These are phyloP conservation scores for Salvelinus fontinalis DNA, from an alignment of 2,113 vertebrate genomes.

Conservation along the genomic window DNA sequence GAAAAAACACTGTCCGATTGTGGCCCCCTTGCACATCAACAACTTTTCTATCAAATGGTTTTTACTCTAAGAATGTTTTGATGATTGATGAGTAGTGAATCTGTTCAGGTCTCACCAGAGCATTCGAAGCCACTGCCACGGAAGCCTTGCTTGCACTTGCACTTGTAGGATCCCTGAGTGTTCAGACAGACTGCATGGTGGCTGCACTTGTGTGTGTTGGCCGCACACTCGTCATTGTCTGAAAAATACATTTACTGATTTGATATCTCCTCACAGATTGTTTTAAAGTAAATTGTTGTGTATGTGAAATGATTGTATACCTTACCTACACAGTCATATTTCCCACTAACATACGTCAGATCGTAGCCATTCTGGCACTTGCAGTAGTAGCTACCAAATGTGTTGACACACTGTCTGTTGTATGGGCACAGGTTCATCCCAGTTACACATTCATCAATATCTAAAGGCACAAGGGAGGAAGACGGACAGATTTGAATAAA, in stretches of 20 bases:
- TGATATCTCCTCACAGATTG: slow-evolving; percentile 19
- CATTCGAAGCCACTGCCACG: slow-evolving; percentile 87
- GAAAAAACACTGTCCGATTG: neutral
- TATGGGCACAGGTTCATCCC: slow-evolving; percentile 80
- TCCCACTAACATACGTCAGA: slow-evolving; percentile 83
- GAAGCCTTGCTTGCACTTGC: slow-evolving; percentile 89
- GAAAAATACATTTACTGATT: slow-evolving; percentile 53
- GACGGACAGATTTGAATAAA: neutral
- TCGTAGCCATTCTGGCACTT: slow-evolving; percentile 89
- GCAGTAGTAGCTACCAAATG: slow-evolving; percentile 92
- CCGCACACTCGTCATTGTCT: slow-evolving; percentile 90
- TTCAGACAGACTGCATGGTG: slow-evolving; percentile 88
- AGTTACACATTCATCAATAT: slow-evolving; percentile 85
- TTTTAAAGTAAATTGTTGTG: neutral
- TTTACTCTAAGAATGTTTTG: neutral
- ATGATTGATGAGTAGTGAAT: slow-evolving; percentile 18
- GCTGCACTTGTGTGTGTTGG: slow-evolving; percentile 79
- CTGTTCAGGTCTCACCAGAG: slow-evolving; percentile 76
- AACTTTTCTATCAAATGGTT: neutral
- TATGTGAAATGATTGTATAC: slow-evolving; percentile 6
- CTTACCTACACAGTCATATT: slow-evolving; percentile 88
- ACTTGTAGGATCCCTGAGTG: slow-evolving; percentile 88
- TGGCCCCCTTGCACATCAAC: neutral
- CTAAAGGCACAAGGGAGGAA: slow-evolving; percentile 56
- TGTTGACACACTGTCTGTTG: slow-evolving; percentile 89